Evolutionary conservation across 2,113 vertebrate species (phyloP), one percentile per base, ranked within the genome.

Genomic region (Heptranchias perlo): DNA sequence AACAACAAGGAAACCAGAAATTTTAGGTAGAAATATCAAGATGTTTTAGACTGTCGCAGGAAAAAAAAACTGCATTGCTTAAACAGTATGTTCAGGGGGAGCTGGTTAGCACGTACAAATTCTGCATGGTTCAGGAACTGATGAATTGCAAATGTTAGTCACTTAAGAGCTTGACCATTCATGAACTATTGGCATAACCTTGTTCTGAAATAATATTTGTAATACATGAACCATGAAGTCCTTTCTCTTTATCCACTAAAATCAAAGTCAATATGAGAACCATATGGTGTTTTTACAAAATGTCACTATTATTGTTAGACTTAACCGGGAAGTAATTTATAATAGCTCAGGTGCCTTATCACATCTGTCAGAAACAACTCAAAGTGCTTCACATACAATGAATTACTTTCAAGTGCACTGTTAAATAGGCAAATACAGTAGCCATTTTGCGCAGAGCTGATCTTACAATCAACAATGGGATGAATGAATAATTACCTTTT

Each of bases 381-480:
- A 25, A 49, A 87, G 47, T 87, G 47, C 84, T 87, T 52, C 84
- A 28, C 3, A 25, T 87, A 47, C 13, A 47, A 47, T 84, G 44
- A 87, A 52, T 49, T 52, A 23, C 23, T 49, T 87, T 87, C 28
- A 87, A 87, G 47, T 87, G 47, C 47, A 87, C 21, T 3, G 25
- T 54, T 89, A 89, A 89, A 89, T 35, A 28, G 49, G 49, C 25
- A 23, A 47, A 89, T 89, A 25, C 86, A 39, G n/a, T 78, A 44
- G n/a, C 76, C 76, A 89, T 89, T 89, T 89, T 89, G 86, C 4
- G 3, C 86, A 54, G 25, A 89, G 52, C 86, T 89, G 86, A 89
- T 89, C 28, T 58, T 89, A 11, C 39, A 82, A 82, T 44, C 76
- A 44, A 52, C 86, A 89, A 54, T 54, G 52, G 28, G 25, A 89